phyloP scores from a whole-genome alignment of 23 tunicate genomes.

The Halocynthia aurantium region DNA sequence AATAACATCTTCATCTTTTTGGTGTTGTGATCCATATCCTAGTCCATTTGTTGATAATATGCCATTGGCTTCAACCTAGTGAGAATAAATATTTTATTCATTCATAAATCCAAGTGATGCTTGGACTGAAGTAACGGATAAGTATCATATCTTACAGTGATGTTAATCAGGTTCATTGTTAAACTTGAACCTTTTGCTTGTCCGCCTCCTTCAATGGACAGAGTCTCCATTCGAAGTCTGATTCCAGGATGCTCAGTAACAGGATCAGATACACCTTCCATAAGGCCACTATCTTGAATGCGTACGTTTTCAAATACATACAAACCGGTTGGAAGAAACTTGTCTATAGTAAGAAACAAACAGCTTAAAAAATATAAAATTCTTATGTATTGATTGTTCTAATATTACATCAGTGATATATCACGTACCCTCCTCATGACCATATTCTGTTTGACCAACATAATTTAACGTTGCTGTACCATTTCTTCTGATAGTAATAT shows the following conservation, averaged over 20 bases:
- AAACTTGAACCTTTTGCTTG: conserved; percentile 11
- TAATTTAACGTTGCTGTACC: conserved; percentile 21
- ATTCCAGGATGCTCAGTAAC: conserved; percentile 18
- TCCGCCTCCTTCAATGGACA: conserved; percentile 22
- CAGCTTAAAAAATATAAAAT: too few species aligned
- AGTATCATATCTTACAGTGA: conserved; percentile 3
- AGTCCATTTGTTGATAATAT: conserved; percentile 14
- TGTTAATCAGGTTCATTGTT: conserved; percentile 2
- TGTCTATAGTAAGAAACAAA: too few species aligned
- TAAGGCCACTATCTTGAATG: conserved; percentile 23
- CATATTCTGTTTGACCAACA: conserved; percentile 6
- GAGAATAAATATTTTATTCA: neutral
- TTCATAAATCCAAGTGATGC: neutral
- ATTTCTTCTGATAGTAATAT: conserved; percentile 11
- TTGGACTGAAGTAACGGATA: neutral
- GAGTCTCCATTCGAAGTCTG: conserved; percentile 5
- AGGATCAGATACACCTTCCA: conserved; percentile 20
- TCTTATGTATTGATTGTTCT: too few species aligned
- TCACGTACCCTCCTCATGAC: too few species aligned
- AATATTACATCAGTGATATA: too few species aligned
- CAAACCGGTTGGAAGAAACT: neutral
- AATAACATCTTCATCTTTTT: neutral
- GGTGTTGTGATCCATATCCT: conserved; percentile 18
- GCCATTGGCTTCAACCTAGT: conserved; percentile 19
- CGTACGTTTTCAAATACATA: conserved; percentile 23